These are phyloP conservation scores for Torymus aiolomorphi DNA, from an alignment of 2,888 invertebrate genomes.

Conservation along the genomic window DNA sequence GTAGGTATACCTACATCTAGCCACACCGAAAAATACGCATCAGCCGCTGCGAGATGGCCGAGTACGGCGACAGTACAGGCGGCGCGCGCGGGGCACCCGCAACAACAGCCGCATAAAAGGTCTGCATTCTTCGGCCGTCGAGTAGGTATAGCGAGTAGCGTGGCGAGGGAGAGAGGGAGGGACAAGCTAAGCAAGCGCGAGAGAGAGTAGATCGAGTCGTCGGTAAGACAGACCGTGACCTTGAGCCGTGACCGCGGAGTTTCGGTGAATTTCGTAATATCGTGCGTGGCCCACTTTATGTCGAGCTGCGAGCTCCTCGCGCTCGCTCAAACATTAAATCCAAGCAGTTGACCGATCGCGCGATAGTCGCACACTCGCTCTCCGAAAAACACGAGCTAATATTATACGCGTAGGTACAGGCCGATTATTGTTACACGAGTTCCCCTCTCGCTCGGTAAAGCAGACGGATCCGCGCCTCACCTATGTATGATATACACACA, in stretches of 20 bases:
- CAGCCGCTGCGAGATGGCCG: conserved; percentile 3
- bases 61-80: conserved; percentile 5
- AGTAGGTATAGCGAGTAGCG: no score
- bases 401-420: no score
- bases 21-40: not conserved
- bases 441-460: conserved; percentile 44
- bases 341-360: not conserved
- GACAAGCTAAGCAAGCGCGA: not conserved
- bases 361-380: no score
- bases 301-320: not conserved
- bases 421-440: not conserved
- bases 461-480: conserved; percentile 7
- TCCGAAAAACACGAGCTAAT: no score
- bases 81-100: conserved; percentile 3
- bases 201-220: not conserved
- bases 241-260: conserved; percentile 32
- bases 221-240: conserved; percentile 51
- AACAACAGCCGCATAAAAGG: conserved; percentile 40
- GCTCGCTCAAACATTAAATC: no score
- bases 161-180: conserved; percentile 1
- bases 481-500: not conserved
- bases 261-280: conserved; percentile 1
- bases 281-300: not conserved
- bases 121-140: conserved; percentile 39
- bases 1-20: no score